Base-by-base conservation (phyloP, 2,797 vertebrate species). In the Coendou prehensilis region DNA sequence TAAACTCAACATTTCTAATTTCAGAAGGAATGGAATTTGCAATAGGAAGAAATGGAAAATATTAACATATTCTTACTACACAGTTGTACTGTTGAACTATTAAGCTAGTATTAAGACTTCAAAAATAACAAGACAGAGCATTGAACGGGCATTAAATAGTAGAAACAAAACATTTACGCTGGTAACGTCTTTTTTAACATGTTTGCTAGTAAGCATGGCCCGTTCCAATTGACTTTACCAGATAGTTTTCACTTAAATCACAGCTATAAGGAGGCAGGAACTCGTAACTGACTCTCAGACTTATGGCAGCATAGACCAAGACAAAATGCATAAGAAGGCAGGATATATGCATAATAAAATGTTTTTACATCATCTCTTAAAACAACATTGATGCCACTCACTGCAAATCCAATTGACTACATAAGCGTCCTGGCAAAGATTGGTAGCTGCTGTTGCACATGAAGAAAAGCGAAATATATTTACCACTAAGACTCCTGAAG, bases 11-110 rank as follows among this genome's bases (percentile, higher is more conserved):
- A 26, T 88, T 86, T 52, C 1, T 91, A 82, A 14, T 81, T 54
- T 89, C 69, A 86, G 26, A 75, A 37, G 30, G 13, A 20, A 37
- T 45, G 18, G 50, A 89, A 81, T 10, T 61, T 15, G 22, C 17
- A 91, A 10, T 57, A 52, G 13, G 11, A 81, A 89, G 26, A 89
- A 86, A 71, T 57, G 26, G n/a, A 78, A 59, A 96, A 17, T 54
- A 57, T 10, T 85, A 81, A 33, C 76, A 20, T 93, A 59, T 96
- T 69, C 88, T 91, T 22, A 84, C 79, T 75, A 84, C 45, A 81
- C 11, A 20, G 63, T 56, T 89, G 13, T 15, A 73, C 23, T 93
- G 45, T 26, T 86, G 28, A 67, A 82, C 17, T 89, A 10, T 41
- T 83, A 89, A 78, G 41, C 33, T 79, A 73, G 71, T 89, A 73